These are phyloP conservation scores for Tychaedon coryphoeus DNA, from an alignment of 2,113 vertebrate species.

Conservation along the genomic window DNA sequence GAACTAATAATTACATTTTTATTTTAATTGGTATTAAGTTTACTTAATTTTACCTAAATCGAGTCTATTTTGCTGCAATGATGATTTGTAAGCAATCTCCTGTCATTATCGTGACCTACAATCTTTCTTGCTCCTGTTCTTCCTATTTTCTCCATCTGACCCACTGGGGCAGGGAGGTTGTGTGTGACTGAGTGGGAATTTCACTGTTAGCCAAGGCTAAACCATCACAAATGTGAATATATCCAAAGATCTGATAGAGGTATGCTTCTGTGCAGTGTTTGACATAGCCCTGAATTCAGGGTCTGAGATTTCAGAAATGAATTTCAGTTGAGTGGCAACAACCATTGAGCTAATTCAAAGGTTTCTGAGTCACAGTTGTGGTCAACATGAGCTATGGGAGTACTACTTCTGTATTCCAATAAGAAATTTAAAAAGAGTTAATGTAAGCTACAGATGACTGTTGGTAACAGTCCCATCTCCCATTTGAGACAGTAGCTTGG, in stretches of 20 bases:
- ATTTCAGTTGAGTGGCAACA: neutral
- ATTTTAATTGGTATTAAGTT: neutral
- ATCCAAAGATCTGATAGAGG: neutral
- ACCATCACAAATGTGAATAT: neutral
- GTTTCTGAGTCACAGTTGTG: neutral
- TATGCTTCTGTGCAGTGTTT: neutral
- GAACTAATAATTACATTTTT: neutral
- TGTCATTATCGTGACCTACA: neutral
- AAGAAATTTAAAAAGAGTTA: neutral
- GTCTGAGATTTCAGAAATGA: neutral
- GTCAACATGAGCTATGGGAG: neutral
- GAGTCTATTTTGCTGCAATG: neutral
- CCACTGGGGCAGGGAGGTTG: neutral
- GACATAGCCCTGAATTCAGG: neutral
- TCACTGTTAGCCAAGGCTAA: neutral
- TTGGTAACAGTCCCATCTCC: neutral
- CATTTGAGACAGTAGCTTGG: neutral
- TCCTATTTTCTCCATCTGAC: neutral
- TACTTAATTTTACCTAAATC: neutral
- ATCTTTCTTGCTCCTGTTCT: neutral
- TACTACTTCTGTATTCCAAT: neutral
- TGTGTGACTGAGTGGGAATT: neutral
- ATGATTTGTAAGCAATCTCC: neutral
- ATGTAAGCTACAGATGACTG: neutral
- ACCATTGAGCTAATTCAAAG: neutral